Percentiles rank a stretch among this genome's conserved stretches.
Conservation (phyloP, 2,113 vertebrate genomes). For the Laticauda colubrina region DNA sequence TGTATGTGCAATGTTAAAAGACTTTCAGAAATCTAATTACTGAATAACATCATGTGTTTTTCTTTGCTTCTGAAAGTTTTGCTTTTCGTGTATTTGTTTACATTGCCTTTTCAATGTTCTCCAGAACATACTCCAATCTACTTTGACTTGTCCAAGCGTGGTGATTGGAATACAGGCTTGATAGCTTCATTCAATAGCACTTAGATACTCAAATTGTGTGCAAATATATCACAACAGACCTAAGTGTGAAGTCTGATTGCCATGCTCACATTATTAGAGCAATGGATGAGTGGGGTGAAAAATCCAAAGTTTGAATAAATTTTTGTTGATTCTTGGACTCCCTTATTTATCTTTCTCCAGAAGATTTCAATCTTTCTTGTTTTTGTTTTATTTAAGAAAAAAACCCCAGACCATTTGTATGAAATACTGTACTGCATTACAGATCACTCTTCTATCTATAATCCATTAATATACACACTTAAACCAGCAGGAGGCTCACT, state of each 20-base stretch:
- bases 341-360: not conserved
- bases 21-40: conserved; percentile 47
- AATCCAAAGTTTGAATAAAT: not conserved
- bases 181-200: not conserved
- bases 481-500: not conserved
- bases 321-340: not conserved
- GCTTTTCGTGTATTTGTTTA: conserved; percentile 32
- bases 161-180: conserved; percentile 12
- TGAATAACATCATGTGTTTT: conserved; percentile 45
- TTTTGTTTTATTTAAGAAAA: not conserved
- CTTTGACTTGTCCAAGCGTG: conserved; percentile 44
- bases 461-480: not conserved
- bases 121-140: not conserved
- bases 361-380: not conserved
- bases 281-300: not conserved
- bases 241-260: not conserved
- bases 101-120: not conserved
- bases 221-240: not conserved
- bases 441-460: not conserved
- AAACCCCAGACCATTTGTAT: not conserved
- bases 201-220: conserved; percentile 2
- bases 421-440: not conserved
- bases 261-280: not conserved
- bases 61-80: conserved; percentile 14
- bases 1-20: conserved; percentile 25